Conservation (phyloP, 1,140 invertebrate genomes). For the Aphelinus certus region DNA sequence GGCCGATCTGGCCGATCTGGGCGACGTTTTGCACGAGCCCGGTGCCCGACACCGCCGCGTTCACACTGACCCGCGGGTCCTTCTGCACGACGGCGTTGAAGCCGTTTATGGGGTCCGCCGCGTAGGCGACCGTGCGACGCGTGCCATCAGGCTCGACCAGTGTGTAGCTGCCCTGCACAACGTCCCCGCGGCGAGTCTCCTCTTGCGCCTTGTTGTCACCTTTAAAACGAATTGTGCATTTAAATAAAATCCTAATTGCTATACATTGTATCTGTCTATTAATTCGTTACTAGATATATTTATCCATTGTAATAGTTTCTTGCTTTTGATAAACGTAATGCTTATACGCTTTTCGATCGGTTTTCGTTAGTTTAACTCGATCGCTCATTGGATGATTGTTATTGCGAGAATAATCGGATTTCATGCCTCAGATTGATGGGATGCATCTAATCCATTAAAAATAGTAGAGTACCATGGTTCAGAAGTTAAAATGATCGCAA, state of each 20-base stretch:
- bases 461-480: too few species aligned
- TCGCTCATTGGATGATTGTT: too few species aligned
- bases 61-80: slow-evolving; percentile 51
- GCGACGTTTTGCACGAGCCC: slow-evolving; percentile 32
- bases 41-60: slow-evolving; percentile 43
- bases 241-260: slow-evolving; percentile 24
- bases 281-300: too few species aligned
- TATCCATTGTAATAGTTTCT: too few species aligned
- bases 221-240: slow-evolving; percentile 39
- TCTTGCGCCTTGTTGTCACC: slow-evolving; percentile 64
- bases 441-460: too few species aligned
- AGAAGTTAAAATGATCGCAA: too few species aligned
- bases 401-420: too few species aligned
- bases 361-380: too few species aligned
- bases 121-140: slow-evolving; percentile 62
- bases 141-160: slow-evolving; percentile 65
- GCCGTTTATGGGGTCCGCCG: slow-evolving; percentile 64
- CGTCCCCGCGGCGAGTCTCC: slow-evolving; percentile 64
- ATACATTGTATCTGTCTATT: slow-evolving; percentile 29
- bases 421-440: too few species aligned
- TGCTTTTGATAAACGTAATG: too few species aligned
- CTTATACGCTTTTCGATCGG: too few species aligned
- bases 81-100: slow-evolving; percentile 66
- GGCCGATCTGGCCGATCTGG: slow-evolving; percentile 18
- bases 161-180: slow-evolving; percentile 65